Percentiles rank a stretch among this genome's conserved stretches.
Evolutionary conservation across 2,797 vertebrate genomes (phyloP).

Genomic region (Peromyscus nudipes): DNA sequence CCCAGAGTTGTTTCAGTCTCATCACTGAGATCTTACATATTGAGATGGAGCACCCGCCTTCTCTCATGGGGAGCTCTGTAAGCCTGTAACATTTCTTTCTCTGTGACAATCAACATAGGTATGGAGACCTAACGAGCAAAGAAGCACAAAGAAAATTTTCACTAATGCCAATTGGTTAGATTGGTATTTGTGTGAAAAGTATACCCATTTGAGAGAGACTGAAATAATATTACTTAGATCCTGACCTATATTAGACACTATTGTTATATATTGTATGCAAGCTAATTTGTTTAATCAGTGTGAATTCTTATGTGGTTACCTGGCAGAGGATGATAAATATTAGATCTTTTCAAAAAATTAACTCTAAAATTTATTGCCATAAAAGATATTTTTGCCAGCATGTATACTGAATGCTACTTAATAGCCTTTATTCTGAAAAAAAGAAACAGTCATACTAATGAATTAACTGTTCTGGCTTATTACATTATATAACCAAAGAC

Average conservation of each 20-base stretch:
- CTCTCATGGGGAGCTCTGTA: background rate
- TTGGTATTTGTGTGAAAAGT: background rate
- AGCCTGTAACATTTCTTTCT: background rate
- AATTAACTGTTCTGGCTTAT: background rate
- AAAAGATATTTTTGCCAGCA: background rate
- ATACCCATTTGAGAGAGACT: background rate
- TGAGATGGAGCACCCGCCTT: background rate
- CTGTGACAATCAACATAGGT: background rate
- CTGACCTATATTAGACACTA: slow-evolving; percentile 23
- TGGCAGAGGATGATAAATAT: background rate
- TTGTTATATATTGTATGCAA: background rate
- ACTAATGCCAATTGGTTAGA: background rate
- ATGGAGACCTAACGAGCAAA: background rate
- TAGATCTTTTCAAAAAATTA: background rate
- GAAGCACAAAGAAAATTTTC: background rate
- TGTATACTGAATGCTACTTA: background rate
- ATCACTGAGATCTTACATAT: background rate
- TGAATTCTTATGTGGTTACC: background rate
- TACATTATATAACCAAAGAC: slow-evolving; percentile 34
- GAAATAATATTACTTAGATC: background rate
- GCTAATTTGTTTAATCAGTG: background rate
- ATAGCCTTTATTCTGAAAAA: slow-evolving; percentile 27
- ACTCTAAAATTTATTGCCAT: slow-evolving; percentile 19
- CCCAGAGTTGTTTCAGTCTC: background rate
- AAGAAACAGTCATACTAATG: background rate